A percentile compares a stretch with the other conserved stretches of the same genome.
Evolutionary conservation across 2,113 vertebrate genomes (phyloP).

Genomic region (Steatornis caripensis): DNA sequence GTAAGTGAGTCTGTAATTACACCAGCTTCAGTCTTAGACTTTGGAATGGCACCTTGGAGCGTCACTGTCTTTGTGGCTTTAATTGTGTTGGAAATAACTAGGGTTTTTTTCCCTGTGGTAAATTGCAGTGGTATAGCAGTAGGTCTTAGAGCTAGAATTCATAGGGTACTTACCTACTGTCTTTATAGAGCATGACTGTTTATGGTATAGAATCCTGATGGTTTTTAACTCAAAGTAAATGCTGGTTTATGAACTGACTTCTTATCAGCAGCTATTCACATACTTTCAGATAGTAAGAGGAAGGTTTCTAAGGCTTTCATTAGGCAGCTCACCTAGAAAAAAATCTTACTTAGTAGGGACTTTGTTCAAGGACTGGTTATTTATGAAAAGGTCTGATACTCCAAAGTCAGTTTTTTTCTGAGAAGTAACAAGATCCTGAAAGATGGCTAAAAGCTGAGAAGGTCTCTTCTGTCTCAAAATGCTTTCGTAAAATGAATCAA

Average conservation of each 20-base stretch:
- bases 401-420: neutral
- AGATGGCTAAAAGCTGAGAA: neutral
- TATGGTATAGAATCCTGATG: neutral
- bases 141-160: neutral
- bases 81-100: neutral
- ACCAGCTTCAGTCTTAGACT: neutral
- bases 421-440: neutral
- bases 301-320: neutral
- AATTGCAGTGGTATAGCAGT: neutral
- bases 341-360: neutral
- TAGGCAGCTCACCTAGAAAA: neutral
- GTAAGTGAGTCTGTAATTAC: slow-evolving; percentile 70
- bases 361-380: neutral
- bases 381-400: neutral
- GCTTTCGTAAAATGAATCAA: neutral
- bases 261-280: neutral
- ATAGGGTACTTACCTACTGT: neutral
- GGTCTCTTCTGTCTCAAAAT: neutral
- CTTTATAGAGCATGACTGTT: neutral
- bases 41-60: neutral
- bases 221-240: neutral
- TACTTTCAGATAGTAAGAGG: neutral
- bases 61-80: neutral
- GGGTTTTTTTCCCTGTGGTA: neutral
- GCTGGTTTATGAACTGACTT: neutral